Evolutionary conservation across 2,113 vertebrate genomes (phyloP).

Genomic region (Dissostichus mawsoni): DNA sequence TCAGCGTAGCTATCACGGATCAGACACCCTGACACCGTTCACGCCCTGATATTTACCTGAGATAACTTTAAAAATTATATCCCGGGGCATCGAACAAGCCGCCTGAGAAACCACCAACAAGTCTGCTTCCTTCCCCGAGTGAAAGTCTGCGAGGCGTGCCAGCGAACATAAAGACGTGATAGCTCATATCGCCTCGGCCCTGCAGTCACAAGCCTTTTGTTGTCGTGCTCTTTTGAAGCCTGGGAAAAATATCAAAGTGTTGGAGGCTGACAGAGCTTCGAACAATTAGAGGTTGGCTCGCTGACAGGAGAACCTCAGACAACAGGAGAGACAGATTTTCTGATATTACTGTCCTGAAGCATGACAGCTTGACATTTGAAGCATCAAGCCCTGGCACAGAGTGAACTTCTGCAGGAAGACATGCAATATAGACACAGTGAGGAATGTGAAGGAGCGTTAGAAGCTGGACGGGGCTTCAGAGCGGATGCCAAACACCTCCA

Average conservation of each 20-base stretch:
- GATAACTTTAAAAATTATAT: constrained; percentile 71
- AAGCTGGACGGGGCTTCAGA: constrained; percentile 25
- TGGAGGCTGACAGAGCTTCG: constrained; percentile 87
- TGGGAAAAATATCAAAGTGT: constrained; percentile 93
- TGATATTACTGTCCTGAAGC: constrained; percentile 76
- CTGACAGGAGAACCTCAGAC: constrained; percentile 83
- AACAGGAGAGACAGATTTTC: constrained; percentile 39
- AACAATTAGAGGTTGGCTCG: constrained; percentile 88
- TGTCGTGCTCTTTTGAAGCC: constrained; percentile 90
- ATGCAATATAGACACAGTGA: constrained; percentile 30
- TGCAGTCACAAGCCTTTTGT: constrained; percentile 89
- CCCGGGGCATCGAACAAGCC: constrained; percentile 81
- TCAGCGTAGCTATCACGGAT: constrained; percentile 51
- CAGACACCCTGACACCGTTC: constrained; percentile 63
- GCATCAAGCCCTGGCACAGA: constrained; percentile 68
- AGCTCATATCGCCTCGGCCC: constrained; percentile 84
- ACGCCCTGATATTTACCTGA: constrained; percentile 82
- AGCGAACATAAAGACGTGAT: constrained; percentile 82
- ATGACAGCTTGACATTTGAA: constrained; percentile 85
- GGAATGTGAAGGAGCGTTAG: constrained; percentile 45
- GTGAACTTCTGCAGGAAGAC: constrained; percentile 38
- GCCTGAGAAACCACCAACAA: constrained; percentile 84
- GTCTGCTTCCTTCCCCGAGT: constrained; percentile 78
- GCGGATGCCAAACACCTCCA: constrained; percentile 60
- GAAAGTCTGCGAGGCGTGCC: constrained; percentile 81